phyloP scores from a whole-genome alignment of 2,797 vertebrate genomes.

The Thamnophis elegans region DNA sequence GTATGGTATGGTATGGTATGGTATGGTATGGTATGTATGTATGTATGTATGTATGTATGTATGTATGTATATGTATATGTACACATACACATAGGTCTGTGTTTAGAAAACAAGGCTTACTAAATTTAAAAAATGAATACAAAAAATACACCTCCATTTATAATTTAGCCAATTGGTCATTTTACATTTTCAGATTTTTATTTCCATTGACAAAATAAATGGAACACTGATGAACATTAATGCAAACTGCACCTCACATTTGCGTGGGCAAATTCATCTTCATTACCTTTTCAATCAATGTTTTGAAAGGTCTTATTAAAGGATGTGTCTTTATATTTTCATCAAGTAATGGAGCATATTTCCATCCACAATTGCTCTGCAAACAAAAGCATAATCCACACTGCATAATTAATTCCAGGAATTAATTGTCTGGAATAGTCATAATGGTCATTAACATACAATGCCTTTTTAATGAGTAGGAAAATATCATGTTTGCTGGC shows the following conservation, averaged over 20 bases:
- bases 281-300: slow-evolving; percentile 91
- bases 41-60: too few relatives aligned
- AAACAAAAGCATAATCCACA: slow-evolving; percentile 25
- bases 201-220: not conserved
- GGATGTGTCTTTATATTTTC: slow-evolving; percentile 93
- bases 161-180: not conserved
- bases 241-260: not conserved
- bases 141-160: not conserved
- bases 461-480: not conserved
- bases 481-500: not conserved
- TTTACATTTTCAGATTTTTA: not conserved
- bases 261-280: slow-evolving; percentile 11
- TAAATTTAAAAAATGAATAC: not conserved
- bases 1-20: too few relatives aligned
- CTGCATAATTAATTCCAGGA: not conserved
- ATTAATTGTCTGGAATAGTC: not conserved
- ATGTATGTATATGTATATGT: too few relatives aligned
- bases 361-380: slow-evolving; percentile 93
- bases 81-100: not conserved
- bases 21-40: too few relatives aligned
- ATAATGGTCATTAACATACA: not conserved
- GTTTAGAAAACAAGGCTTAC: not conserved
- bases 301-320: slow-evolving; percentile 92
- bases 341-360: slow-evolving; percentile 87
- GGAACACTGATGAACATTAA: slow-evolving; percentile 14